phyloP scores from a whole-genome alignment of 2,888 invertebrate species.

The Drosophila putrida region DNA sequence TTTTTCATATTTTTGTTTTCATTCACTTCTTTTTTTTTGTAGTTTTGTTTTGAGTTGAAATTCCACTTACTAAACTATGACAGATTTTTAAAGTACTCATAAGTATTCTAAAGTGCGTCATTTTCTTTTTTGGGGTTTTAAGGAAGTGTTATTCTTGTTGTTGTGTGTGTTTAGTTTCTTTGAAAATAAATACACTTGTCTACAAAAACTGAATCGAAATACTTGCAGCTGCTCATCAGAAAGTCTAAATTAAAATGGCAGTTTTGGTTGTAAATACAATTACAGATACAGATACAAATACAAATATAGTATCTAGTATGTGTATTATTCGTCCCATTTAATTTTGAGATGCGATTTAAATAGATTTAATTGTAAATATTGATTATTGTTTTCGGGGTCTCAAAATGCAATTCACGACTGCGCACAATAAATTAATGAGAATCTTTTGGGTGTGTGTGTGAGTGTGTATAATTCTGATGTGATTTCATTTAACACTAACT shows the following conservation, averaged over 20 bases:
- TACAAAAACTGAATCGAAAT: slow-evolving; percentile 48
- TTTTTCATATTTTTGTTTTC: slow-evolving; percentile 23
- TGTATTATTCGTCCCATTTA: slow-evolving; percentile 32
- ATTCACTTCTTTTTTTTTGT: slow-evolving; percentile 13
- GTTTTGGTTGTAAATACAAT: slow-evolving; percentile 52
- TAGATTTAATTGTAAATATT: slow-evolving; percentile 38
- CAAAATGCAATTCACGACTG: slow-evolving; percentile 35
- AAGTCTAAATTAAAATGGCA: slow-evolving; percentile 77
- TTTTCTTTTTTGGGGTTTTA: slow-evolving; percentile 23
- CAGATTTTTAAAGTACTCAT: slow-evolving; percentile 65
- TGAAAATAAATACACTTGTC: slow-evolving; percentile 46
- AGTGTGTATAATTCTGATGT: slow-evolving; percentile 32
- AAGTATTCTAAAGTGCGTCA: slow-evolving; percentile 48
- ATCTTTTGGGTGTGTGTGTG: slow-evolving; percentile 51
- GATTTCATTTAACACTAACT: slow-evolving; percentile 51
- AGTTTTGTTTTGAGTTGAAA: slow-evolving; percentile 45
- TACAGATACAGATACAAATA: slow-evolving; percentile 24
- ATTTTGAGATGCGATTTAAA: slow-evolving; percentile 32
- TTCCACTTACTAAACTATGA: slow-evolving; percentile 67
- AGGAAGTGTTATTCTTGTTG: slow-evolving; percentile 33
- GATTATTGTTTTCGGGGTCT: slow-evolving; percentile 43
- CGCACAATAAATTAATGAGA: slow-evolving; percentile 66
- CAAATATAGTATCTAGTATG: slow-evolving; percentile 18
- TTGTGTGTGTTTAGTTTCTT: slow-evolving; percentile 37
- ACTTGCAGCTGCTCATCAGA: slow-evolving; percentile 41